Evolutionary conservation across 2,797 vertebrate species (phyloP).

Genomic region (Microchirus variegatus): DNA sequence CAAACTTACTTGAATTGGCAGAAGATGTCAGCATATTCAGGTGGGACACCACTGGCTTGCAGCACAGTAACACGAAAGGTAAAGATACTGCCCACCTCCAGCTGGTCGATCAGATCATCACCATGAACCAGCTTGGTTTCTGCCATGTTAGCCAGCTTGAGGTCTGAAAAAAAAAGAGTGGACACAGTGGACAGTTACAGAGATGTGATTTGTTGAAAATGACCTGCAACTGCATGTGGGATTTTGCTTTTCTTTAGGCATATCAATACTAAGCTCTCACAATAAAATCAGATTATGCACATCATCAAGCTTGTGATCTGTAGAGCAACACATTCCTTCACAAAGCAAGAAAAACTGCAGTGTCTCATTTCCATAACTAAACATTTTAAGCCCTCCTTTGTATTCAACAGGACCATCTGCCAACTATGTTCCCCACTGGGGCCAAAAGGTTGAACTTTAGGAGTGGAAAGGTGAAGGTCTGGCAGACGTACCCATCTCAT

Average conservation of each 20-base stretch:
- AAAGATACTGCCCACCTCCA: slow-evolving; percentile 94
- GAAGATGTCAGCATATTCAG: slow-evolving; percentile 97
- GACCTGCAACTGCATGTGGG: slow-evolving; percentile 17
- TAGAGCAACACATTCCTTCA: slow-evolving; percentile 30
- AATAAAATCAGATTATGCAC: slow-evolving; percentile 17
- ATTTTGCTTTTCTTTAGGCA: slow-evolving; percentile 3
- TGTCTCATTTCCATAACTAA: slow-evolving; percentile 63
- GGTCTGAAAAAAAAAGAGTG: slow-evolving; percentile 77
- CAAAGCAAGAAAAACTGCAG: slow-evolving; percentile 24
- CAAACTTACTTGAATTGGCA: slow-evolving; percentile 98
- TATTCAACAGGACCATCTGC: slow-evolving; percentile 72
- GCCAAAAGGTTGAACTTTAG: slow-evolving; percentile 44
- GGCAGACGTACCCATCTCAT: slow-evolving; percentile 87
- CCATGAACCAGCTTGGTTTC: slow-evolving; percentile 88
- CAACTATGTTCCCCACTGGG: slow-evolving; percentile 18
- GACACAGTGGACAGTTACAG: slow-evolving; percentile 18
- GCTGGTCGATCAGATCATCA: slow-evolving; percentile 85
- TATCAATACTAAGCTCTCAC: slow-evolving; percentile 16
- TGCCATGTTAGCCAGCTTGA: slow-evolving; percentile 85
- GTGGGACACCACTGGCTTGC: slow-evolving; percentile 91
- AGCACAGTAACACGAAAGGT: slow-evolving; percentile 98
- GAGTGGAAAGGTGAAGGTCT: slow-evolving; percentile 46
- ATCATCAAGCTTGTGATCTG: slow-evolving; percentile 34
- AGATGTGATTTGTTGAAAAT: slow-evolving; percentile 13
- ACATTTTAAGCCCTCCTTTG: slow-evolving; percentile 24